Conservation (phyloP, 2,888 invertebrate genomes). For the Macaria liturata region DNA sequence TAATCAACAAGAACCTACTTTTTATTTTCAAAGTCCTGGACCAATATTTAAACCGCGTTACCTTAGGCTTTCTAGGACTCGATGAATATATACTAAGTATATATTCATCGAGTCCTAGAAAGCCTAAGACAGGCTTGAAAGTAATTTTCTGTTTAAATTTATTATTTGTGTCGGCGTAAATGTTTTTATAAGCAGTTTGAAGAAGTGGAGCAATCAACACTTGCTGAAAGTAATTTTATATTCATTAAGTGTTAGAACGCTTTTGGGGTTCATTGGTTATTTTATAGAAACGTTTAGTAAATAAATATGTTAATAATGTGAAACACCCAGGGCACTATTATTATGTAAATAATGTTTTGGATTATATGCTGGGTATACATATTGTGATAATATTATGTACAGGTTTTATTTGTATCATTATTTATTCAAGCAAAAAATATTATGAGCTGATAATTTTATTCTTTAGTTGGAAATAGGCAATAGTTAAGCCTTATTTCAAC, state of each 20-base stretch:
- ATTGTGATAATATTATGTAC: no score
- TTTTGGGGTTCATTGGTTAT: constrained; percentile 3
- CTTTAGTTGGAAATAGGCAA: no score
- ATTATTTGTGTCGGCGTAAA: background rate
- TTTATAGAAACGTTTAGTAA: background rate
- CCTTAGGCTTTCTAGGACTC: background rate
- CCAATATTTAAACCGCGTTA: no score
- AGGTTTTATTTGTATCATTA: no score
- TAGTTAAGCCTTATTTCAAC: no score
- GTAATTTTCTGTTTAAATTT: constrained; percentile 3
- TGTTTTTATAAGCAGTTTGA: constrained; percentile 9
- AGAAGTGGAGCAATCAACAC: constrained; percentile 11
- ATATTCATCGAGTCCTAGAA: background rate
- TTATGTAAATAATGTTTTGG: background rate
- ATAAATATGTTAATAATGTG: background rate
- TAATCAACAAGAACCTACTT: no score
- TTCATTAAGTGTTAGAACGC: constrained; percentile 9
- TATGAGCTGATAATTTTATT: no score
- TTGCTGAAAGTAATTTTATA: constrained; percentile 7
- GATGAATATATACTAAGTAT: background rate
- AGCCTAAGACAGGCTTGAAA: background rate
- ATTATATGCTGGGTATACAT: no score
- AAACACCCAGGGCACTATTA: background rate
- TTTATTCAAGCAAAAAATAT: no score
- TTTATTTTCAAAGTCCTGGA: no score